Conservation (phyloP, 2,888 invertebrate genomes). For the Rotaria socialis region DNA sequence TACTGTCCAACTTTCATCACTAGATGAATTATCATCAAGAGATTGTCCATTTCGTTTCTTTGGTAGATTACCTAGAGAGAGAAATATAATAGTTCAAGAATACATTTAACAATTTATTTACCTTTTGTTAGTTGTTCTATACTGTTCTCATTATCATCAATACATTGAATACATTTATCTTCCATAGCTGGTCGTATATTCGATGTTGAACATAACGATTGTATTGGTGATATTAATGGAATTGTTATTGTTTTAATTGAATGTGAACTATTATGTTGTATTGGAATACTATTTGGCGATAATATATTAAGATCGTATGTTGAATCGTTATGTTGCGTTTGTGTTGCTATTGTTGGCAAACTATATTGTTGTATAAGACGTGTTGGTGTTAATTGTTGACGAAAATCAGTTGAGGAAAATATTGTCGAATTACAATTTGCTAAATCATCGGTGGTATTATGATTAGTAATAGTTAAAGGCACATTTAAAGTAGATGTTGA, state of each 20-base stretch:
- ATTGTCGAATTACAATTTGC: neutral
- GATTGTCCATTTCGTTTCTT: neutral
- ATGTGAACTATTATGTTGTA: neutral
- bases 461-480: neutral
- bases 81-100: neutral
- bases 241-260: constrained; percentile 14
- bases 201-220: neutral
- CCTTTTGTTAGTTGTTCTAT: neutral
- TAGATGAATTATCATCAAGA: neutral
- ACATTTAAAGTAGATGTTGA: neutral
- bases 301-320: neutral
- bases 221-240: neutral
- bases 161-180: constrained; percentile 35
- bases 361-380: neutral
- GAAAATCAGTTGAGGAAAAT: neutral
- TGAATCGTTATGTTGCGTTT: neutral
- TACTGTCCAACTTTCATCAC: constrained; percentile 32
- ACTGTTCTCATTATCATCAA: constrained; percentile 35
- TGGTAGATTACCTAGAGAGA: neutral
- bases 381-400: neutral
- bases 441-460: neutral
- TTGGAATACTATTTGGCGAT: neutral
- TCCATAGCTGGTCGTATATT: neutral
- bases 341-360: neutral
- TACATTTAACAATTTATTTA: neutral